Conservation (phyloP, 92 coral and sea anemone genomes). For the Hydrozoanthus gracilis region DNA sequence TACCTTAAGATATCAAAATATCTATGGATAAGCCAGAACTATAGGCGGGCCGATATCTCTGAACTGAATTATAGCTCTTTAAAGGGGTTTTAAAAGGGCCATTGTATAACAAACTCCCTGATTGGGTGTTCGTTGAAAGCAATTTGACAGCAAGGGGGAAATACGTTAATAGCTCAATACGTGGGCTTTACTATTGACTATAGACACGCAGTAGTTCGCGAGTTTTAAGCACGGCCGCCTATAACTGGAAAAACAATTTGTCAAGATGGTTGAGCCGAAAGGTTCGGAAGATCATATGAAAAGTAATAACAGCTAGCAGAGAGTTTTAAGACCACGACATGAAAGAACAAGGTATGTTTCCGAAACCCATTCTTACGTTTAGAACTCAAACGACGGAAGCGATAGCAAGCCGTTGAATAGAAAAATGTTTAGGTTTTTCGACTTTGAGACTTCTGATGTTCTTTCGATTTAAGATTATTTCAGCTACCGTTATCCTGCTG, state of each 20-base stretch:
- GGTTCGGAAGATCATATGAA: background rate
- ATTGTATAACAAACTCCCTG: constrained; percentile 17
- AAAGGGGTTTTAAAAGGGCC: background rate
- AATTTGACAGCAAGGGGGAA: constrained; percentile 38
- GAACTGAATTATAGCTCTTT: background rate
- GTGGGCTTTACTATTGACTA: constrained; percentile 8
- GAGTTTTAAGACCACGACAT: background rate
- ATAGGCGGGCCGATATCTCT: constrained; percentile 21
- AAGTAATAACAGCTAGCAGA: background rate
- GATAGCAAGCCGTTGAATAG: background rate
- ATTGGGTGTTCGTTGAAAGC: constrained; percentile 19
- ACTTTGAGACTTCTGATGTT: no score
- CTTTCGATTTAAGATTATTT: no score
- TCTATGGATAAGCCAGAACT: background rate
- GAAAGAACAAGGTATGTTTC: constrained; percentile 40
- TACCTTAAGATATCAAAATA: background rate
- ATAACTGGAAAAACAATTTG: background rate
- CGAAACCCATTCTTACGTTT: background rate
- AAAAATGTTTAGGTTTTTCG: background rate
- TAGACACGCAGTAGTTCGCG: constrained; percentile 6
- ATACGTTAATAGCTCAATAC: constrained; percentile 40
- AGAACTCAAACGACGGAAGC: background rate
- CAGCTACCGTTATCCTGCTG: no score
- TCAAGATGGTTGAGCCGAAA: constrained; percentile 24
- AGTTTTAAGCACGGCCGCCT: background rate